phyloP scores from a whole-genome alignment of 2,797 vertebrate species.

The Pseudotriccus pelzelni region DNA sequence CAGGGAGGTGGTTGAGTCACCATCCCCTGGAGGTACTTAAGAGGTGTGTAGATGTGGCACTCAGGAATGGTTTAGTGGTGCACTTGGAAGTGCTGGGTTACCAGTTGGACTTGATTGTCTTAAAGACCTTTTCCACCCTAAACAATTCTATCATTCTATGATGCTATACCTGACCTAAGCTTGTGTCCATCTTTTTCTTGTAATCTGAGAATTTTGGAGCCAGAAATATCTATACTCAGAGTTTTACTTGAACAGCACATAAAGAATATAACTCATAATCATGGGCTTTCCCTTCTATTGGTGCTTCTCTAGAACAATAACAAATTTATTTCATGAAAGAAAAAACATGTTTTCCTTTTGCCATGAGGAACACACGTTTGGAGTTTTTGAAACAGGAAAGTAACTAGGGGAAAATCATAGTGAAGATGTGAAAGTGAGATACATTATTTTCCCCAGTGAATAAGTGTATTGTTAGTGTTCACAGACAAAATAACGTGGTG shows the following conservation, averaged over 20 bases:
- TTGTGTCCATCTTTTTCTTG: background rate
- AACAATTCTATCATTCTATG: background rate
- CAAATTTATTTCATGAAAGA: background rate
- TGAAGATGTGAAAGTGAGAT: background rate
- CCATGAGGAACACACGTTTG: background rate
- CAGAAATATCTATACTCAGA: background rate
- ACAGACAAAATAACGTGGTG: background rate
- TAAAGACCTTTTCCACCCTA: background rate
- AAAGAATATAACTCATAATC: background rate
- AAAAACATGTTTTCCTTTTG: background rate
- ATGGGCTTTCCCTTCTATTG: background rate
- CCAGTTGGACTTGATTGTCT: background rate
- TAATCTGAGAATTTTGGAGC: background rate
- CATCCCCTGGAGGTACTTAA: background rate
- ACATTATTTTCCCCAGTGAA: background rate
- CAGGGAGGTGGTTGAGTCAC: background rate
- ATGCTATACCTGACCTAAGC: background rate
- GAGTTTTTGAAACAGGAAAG: background rate
- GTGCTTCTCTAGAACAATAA: background rate
- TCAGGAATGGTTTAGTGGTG: background rate
- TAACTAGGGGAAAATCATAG: background rate
- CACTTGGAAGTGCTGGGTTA: background rate
- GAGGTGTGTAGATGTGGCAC: background rate
- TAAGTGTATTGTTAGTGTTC: background rate
- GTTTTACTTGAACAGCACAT: background rate